Conservation (phyloP, 1,140 invertebrate species). For the Lordiphosa clarofinis region DNA sequence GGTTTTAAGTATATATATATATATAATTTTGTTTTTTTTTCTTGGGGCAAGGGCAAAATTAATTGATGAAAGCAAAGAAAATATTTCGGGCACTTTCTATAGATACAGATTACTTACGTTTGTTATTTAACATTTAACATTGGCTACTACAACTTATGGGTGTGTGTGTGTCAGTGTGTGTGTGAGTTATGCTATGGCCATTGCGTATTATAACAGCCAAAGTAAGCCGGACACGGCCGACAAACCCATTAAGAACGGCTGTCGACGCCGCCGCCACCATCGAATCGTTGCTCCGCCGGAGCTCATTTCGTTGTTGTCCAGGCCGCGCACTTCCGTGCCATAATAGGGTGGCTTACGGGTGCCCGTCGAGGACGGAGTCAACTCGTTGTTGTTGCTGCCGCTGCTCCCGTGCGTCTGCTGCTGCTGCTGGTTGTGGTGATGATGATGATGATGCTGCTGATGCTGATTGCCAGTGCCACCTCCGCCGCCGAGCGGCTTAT, state of each 20-base stretch:
- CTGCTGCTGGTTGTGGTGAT: slow-evolving; percentile 59
- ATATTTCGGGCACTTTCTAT: not conserved
- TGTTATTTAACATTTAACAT: slow-evolving; percentile 58
- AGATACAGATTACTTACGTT: slow-evolving; percentile 22
- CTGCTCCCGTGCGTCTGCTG: slow-evolving; percentile 39
- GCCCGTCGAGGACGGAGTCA: slow-evolving; percentile 2
- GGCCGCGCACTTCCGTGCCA: slow-evolving; percentile 29
- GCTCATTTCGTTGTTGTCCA: slow-evolving; percentile 59
- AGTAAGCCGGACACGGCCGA: slow-evolving; percentile 56
- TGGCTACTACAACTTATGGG: slow-evolving; percentile 47
- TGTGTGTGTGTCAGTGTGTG: slow-evolving; percentile 11
- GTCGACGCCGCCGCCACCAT: slow-evolving; percentile 48
- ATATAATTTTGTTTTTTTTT: too few relatives aligned
- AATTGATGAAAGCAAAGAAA: slow-evolving; percentile 2
- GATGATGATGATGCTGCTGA: slow-evolving; percentile 47
- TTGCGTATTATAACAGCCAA: slow-evolving; percentile 63
- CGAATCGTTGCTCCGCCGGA: slow-evolving; percentile 16
- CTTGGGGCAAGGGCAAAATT: not conserved
- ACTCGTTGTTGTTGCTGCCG: slow-evolving; percentile 23
- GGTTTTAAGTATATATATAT: slow-evolving; percentile 2
- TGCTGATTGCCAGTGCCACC: slow-evolving; percentile 35
- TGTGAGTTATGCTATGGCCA: slow-evolving; percentile 19
- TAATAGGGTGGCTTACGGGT: slow-evolving; percentile 53
- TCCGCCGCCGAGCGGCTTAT: slow-evolving; percentile 49
- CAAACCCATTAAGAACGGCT: slow-evolving; percentile 65